Base-by-base conservation (phyloP, 2,888 invertebrate genomes). In the Dolichomitus sp. region DNA sequence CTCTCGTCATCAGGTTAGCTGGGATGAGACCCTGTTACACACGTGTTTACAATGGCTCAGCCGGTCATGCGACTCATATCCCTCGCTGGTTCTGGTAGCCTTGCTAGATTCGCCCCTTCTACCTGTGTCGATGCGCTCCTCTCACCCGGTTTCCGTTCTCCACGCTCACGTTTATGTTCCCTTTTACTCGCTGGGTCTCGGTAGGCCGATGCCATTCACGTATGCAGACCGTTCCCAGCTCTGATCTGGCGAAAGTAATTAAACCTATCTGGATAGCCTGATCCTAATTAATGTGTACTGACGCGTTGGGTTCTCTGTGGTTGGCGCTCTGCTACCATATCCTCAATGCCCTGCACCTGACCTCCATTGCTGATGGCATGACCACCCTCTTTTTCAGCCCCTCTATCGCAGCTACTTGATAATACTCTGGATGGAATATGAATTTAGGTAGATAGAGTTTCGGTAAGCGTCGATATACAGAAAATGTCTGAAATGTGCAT, bases 221-320 rank as follows among this genome's bases (percentile, higher is more conserved):
- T 70, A 78, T 50, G 79, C 68, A 80, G 83, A 61, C 57, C 69
- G 77, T 72, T 74, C 65, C 83, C 37, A 65, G 74, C 88, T 89
- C 89, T 89, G 92, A 91, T 92, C 91, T 90, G 90, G 89, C 90
- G 91, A 92, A 92, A 92, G 91, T 92, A 92, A 92, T 92, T 92
- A 92, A 92, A 92, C 92, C 92, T 90, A 89, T 89, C 82, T 83
- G 87, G 89, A 88, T 88, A 90, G 88, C 88, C 89, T 90, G 90
- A 92, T 91, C 90, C 91, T 92, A 92, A 92, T 92, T 92, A 91
- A 92, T 92, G 92, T 92, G 91, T 92, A 91, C 90, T 88, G 87
- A 89, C 87, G 87, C 87, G 86, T 88, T 86, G 85, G 87, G 87
- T 42, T 59, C 33, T 50, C 23, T 48, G 48, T 63, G 17, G 33